These are phyloP conservation scores for Oriolus oriolus DNA, from an alignment of 2,113 vertebrate species.

Conservation along the genomic window DNA sequence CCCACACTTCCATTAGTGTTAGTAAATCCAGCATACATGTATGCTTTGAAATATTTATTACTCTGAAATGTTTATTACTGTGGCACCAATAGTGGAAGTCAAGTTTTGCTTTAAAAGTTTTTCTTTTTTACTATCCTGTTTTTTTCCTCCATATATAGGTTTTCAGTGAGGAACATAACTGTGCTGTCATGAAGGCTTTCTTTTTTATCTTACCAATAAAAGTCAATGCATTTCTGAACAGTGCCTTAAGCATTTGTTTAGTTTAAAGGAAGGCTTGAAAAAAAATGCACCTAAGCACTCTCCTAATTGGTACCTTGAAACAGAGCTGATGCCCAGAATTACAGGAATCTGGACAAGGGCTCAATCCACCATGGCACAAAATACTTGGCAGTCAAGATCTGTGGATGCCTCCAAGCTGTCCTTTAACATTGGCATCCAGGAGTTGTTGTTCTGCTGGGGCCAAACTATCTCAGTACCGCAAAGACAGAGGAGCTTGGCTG, in stretches of 20 bases:
- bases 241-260: background rate
- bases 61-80: background rate
- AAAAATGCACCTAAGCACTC: background rate
- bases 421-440: background rate
- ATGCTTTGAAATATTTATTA: background rate
- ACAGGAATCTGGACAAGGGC: background rate
- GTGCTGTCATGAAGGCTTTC: background rate
- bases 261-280: background rate
- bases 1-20: background rate
- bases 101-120: background rate
- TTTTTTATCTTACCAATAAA: background rate
- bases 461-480: background rate
- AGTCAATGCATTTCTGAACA: background rate
- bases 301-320: background rate
- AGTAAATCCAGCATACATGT: background rate
- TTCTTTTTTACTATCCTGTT: rapidly evolving
- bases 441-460: background rate
- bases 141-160: background rate
- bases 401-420: background rate
- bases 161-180: background rate
- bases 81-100: background rate
- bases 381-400: background rate
- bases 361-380: background rate
- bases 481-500: background rate
- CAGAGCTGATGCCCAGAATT: background rate